A percentile compares a stretch with the other conserved stretches of the same genome.
Evolutionary conservation across 1,140 invertebrate species (phyloP).

Genomic region (Heterodera carotae): DNA sequence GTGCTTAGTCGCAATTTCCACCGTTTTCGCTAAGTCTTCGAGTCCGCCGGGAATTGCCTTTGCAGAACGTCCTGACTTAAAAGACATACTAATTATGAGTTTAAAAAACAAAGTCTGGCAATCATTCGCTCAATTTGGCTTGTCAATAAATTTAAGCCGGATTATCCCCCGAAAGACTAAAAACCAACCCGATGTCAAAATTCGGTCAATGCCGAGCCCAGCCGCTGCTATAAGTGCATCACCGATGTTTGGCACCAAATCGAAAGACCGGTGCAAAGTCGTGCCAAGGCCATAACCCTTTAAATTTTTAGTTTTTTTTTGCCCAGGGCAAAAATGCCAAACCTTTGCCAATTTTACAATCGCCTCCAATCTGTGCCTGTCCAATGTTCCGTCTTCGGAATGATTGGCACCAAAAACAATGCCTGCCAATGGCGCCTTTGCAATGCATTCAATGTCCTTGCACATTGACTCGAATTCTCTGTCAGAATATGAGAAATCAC

Average conservation of each 20-base stretch:
- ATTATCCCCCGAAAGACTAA: too few relatives aligned
- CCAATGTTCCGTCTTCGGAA: slow-evolving; percentile 16
- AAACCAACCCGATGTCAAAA: slow-evolving; percentile 30
- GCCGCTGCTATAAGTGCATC: slow-evolving; percentile 19
- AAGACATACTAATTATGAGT: not conserved
- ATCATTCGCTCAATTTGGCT: too few relatives aligned
- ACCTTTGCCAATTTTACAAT: slow-evolving; percentile 18
- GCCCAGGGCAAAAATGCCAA: too few relatives aligned
- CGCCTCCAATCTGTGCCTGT: slow-evolving; percentile 12
- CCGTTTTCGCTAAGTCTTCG: slow-evolving; percentile 15
- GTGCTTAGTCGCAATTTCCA: slow-evolving; percentile 7
- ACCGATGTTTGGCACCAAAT: slow-evolving; percentile 31
- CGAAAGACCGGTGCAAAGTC: slow-evolving; percentile 37
- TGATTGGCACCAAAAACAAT: slow-evolving; percentile 40
- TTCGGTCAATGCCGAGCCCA: slow-evolving; percentile 30
- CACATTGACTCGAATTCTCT: slow-evolving; percentile 27
- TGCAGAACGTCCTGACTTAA: slow-evolving; percentile 1
- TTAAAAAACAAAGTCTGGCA: too few relatives aligned
- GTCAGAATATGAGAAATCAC: slow-evolving; percentile 32
- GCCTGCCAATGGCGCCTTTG: slow-evolving; percentile 17
- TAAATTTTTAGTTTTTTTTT: too few relatives aligned
- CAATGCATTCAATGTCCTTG: slow-evolving; percentile 23
- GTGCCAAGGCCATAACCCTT: slow-evolving; percentile 11
- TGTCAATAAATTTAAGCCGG: too few relatives aligned
- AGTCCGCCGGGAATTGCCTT: slow-evolving; percentile 26